phyloP scores from a whole-genome alignment of 2,113 vertebrate species.

The Nematolebias whitei region DNA sequence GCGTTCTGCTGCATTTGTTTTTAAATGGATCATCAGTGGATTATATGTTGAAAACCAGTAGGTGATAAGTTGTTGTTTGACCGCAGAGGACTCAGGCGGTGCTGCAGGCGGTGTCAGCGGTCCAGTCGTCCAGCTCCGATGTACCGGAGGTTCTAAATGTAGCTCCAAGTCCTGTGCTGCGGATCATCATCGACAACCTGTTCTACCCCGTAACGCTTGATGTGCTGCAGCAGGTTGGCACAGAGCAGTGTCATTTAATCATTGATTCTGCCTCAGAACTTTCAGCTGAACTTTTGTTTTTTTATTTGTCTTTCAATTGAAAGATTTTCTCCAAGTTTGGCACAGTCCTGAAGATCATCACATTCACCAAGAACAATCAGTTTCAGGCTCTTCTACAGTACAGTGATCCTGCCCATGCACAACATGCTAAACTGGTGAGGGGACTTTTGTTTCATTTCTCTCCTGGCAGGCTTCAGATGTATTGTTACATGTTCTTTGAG shows the following conservation, averaged over 20 bases:
- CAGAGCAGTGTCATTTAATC: no score
- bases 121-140: slow-evolving; percentile 88
- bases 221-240: slow-evolving; percentile 92
- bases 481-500: no score
- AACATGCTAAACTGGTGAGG: slow-evolving; percentile 96
- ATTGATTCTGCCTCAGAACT: no score
- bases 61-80: slow-evolving; percentile 13
- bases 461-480: no score
- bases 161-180: slow-evolving; percentile 92
- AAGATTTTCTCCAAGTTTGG: slow-evolving; percentile 99
- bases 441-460: no score
- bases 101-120: slow-evolving; percentile 89
- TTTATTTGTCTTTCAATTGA: slow-evolving; percentile 50
- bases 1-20: no score
- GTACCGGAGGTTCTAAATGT: slow-evolving; percentile 89
- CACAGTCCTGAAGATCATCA: slow-evolving; percentile 99
- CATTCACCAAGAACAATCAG: slow-evolving; percentile 99
- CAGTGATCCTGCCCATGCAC: slow-evolving; percentile 92
- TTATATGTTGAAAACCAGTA: no score
- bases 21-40: no score
- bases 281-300: no score
- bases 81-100: slow-evolving; percentile 88
- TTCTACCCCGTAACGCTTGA: slow-evolving; percentile 98
- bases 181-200: slow-evolving; percentile 99
- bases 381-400: slow-evolving; percentile 97